Evolutionary conservation across 2,797 vertebrate genomes (phyloP), one percentile per base, ranked within the genome.

Genomic region (Aldrovandia affinis): DNA sequence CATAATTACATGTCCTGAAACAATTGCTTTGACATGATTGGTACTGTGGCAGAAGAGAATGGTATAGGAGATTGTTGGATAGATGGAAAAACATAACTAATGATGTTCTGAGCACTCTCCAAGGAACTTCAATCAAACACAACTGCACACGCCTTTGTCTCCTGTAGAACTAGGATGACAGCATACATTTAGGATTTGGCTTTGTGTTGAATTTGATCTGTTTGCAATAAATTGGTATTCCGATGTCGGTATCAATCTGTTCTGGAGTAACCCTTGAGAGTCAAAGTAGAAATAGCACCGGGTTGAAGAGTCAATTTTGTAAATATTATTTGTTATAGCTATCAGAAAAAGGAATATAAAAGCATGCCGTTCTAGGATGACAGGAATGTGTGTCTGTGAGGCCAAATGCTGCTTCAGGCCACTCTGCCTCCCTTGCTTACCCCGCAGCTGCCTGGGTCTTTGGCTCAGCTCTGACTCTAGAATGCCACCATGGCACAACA

Each of bases 261-360:
- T 68, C 28, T 68, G 28, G 63, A 20, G 63, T n/a, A 68, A 68
- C 63, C 63, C 63, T 14, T 68, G 63, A 68, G 63, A 68, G 36
- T 30, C 36, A 30, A 68, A 68, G 63, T 68, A 33, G 63, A 68
- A 68, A 68, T 68, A 68, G 36, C 15, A 68, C 63, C 63, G 28
- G 36, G 10, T 14, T 68, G 63, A 68, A 33, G 63, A 68, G 63
- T 33, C 63, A 30, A 68, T 68, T 68, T n/a, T n/a, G 63, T 68
- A 30, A 68, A 30, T 30, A 33, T 33, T 68, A 68, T 68, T 65
- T 65, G 30, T 33, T 15, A 12, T 10, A 1, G 63, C 63, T 36
- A 30, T 18, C 28, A 68, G 20, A 68, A 68, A 68, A 68, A 14
- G 30, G 30, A 14, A 3, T 33, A 33, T 12, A 68, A 68, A 33